Evolutionary conservation across 2,888 invertebrate species (phyloP).

Genomic region (Thymelicus acteon): DNA sequence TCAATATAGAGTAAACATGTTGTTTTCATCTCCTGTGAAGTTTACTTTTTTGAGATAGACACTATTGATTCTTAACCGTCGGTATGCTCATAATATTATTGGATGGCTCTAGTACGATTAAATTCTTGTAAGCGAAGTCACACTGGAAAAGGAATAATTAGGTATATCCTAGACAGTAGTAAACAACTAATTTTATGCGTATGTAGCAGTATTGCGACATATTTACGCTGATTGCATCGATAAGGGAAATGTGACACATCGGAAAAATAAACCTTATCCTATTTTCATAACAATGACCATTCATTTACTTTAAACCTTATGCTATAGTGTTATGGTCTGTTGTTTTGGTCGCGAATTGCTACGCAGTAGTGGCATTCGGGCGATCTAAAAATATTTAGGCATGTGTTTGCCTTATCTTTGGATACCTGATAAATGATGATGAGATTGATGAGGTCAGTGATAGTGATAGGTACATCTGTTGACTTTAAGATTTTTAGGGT

Average conservation of each 20-base stretch:
- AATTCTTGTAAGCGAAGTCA: too few relatives aligned
- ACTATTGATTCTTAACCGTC: too few relatives aligned
- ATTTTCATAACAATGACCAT: slow-evolving; percentile 20
- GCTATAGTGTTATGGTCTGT: neutral
- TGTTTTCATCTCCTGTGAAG: too few relatives aligned
- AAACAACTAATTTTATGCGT: neutral
- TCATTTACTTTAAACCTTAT: slow-evolving; percentile 25
- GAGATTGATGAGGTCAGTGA: neutral
- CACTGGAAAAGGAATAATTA: too few relatives aligned
- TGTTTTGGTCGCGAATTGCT: neutral
- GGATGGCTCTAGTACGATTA: too few relatives aligned
- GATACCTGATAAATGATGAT: slow-evolving; percentile 21
- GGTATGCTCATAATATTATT: too few relatives aligned
- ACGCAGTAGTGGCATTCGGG: slow-evolving; percentile 18
- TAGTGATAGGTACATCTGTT: neutral
- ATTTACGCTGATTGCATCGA: slow-evolving; percentile 29
- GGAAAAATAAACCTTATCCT: slow-evolving; percentile 16
- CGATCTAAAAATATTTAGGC: slow-evolving; percentile 30
- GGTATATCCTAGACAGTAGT: neutral
- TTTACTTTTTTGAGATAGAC: too few relatives aligned
- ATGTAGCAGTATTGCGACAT: slow-evolving; percentile 28
- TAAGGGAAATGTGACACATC: slow-evolving; percentile 24
- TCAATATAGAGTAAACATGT: too few relatives aligned
- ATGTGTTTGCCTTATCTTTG: slow-evolving; percentile 27
- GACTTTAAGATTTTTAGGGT: neutral